Evolutionary conservation across 2,797 vertebrate genomes (phyloP), one percentile per base, ranked within the genome.

Genomic region (Remorina albescens): DNA sequence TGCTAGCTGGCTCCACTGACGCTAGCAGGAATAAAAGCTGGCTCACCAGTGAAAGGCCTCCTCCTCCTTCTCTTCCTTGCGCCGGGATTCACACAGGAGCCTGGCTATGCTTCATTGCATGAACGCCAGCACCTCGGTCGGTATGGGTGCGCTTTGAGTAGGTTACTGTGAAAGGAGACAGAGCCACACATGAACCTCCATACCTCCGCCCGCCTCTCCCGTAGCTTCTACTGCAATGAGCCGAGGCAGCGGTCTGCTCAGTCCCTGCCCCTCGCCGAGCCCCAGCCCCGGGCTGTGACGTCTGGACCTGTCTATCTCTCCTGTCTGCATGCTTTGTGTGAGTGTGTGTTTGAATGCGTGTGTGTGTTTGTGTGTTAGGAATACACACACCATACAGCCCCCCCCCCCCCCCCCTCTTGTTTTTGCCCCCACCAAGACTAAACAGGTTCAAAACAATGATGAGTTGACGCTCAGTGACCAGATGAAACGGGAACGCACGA

Each of bases 1-100:
- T 32, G 67, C 59, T 76, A 76, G 83, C 81, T 71, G 1, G 74
- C 59, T 71, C 63, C 16, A 53, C 55, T 16, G 65, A 44, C 37
- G 76, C 54, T 84, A 84, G 76, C 81, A 2, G 47, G 34, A 60
- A 63, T 50, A 80, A 71, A 73, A 39, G 64, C 73, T 62, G 37
- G 63, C 88, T 89, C 57, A 90, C 88, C 88, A 72, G 66, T 26
- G 41, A 74, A 63, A 66, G 80, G 85, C 86, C 86, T 89, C 88
- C 69, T 86, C 82, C 28, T 74, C 88, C 69, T 86, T 80, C 28
- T 74, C 67, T 32, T 57, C 51, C 54, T 21, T 5, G 53, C 54
- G 74, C 13, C 19, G 37, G 39, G 60, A 47, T 78, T 78, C 16
- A 68, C 47, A 69, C 56, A 30, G 26, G 16, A 56, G 15, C 12